Base-by-base conservation (phyloP, 2,797 vertebrate species). In the Serranus cabrilla region DNA sequence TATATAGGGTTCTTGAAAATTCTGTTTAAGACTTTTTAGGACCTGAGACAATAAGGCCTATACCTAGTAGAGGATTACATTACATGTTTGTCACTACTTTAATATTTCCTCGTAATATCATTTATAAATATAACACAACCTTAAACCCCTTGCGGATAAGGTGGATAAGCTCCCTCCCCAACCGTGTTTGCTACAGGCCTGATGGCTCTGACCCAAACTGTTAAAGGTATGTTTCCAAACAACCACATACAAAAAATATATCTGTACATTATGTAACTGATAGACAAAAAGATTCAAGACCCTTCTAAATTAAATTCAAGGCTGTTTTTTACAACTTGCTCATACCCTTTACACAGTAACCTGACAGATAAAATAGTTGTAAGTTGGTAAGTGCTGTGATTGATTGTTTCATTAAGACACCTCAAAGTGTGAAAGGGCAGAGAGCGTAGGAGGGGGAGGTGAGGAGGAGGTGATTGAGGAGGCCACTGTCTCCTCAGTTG, bases 351-450 rank as follows among this genome's bases (percentile, higher is more conserved):
- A 16, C 9, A 45, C 14, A 47, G 8, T 27, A n/a, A 25, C 13
- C 12, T 39, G 20, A n/a, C n/a, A 31, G 56, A 21, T 43, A 16
- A 66, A 65, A 62, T 3, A 55, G 45, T 45, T 43, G n/a, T 39
- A 39, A 61, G 13, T 59, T 52, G 21, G 14, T 40, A 31, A 14
- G 11, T 40, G 21, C 14, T 23, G 7, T 46, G 9, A 57, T 17
- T 31, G n/a, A n/a, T n/a, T n/a, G n/a, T n/a, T n/a, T n/a, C n/a
- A n/a, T n/a, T n/a, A n/a, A n/a, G n/a, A n/a, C 68, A 93, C 92
- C 89, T 90, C 80, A 78, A 86, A 86, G 64, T 87, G 83, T 50
- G 86, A 87, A 4, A 86, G 73, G 67, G 73, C 87, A 71, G 85
- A 90, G 18, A 93, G 88, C 46, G 59, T 40, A 7, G 91, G 90